Base-by-base conservation (phyloP, 1,140 invertebrate species). In the Drosophila nigromelanica region DNA sequence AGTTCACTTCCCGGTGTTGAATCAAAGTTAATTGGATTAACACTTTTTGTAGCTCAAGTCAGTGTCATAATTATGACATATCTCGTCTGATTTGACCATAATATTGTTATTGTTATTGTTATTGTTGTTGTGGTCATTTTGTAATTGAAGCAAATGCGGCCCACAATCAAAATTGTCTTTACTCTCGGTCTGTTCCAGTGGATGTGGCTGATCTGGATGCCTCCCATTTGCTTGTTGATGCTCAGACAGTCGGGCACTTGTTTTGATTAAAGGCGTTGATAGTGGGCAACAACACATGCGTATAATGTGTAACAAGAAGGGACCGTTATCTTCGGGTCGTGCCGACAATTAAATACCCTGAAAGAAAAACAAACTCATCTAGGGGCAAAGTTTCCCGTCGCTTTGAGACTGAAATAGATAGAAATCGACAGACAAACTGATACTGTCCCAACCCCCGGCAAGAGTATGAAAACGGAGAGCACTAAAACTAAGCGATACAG, bases 11-110 rank as follows among this genome's bases (percentile, higher is more conserved):
- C 81, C 58, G 52, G 62, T 59, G 61, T 76, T 59, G 45, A 76
- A 80, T 83, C 64, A 73, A 86, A 73, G 30, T 85, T 80, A 85
- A 85, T 85, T 85, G 59, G 69, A 85, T 85, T 85, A 85, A 80
- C 80, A 85, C 73, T 85, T 80, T 73, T 59, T 73, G 61, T 56
- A 35, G 43, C 48, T 80, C 61, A 72, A 79, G 59, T 40, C 73
- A 73, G 77, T 71, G 63, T 66, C 79, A 86, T 80, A 85, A 85
- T 80, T 83, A 79, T 74, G 75, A 60, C 59, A 74, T 70, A 74
- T 73, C 71, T 64, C 37, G 33, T 68, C 60, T 3, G 11, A 24
- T 5, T 51, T 37, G 8, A 51, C 51, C n/a, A 7, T 15, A 7
- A 37, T 27, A 6, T 24, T 14, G 11, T 27, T 24, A 4, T 12